A percentile compares a stretch with the other conserved stretches of the same genome.
Conservation (phyloP, 2,797 vertebrate species). For the Characodon lateralis region DNA sequence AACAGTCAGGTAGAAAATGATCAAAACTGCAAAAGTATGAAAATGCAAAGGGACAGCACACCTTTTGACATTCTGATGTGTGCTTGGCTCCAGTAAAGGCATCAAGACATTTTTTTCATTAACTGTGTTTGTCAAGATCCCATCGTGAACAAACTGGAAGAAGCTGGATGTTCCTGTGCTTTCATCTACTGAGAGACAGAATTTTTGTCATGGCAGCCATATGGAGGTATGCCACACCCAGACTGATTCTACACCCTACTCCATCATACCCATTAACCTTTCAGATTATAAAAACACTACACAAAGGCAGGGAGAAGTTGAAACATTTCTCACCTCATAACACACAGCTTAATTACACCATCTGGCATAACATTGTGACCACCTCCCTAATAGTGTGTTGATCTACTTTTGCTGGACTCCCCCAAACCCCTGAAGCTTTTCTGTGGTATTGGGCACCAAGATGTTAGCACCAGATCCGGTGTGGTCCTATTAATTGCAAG, state of each 20-base stretch:
- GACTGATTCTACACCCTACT: slow-evolving; percentile 47
- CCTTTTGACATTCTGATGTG: slow-evolving; percentile 19
- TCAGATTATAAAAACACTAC: slow-evolving; percentile 21
- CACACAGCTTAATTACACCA: neutral
- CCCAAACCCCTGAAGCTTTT: neutral
- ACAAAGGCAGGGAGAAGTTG: slow-evolving; percentile 12
- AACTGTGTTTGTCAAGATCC: slow-evolving; percentile 58
- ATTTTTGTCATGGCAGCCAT: slow-evolving; percentile 28
- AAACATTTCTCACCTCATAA: slow-evolving; percentile 4
- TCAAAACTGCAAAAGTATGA: slow-evolving; percentile 5
- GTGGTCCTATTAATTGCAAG: neutral
- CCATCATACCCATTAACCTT: slow-evolving; percentile 32
- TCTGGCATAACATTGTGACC: neutral
- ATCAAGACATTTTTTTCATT: slow-evolving; percentile 30
- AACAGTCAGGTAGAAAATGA: neutral
- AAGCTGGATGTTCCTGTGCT: slow-evolving; percentile 44
- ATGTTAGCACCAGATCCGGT: neutral
- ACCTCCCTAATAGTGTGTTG: neutral
- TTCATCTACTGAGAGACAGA: slow-evolving; percentile 47
- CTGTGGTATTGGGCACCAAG: no score
- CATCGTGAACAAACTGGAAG: slow-evolving; percentile 61
- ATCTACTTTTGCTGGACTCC: no score
- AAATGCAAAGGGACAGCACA: neutral
- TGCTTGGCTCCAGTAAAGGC: slow-evolving; percentile 36
- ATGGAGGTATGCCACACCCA: slow-evolving; percentile 26